Conservation (phyloP, 2,113 vertebrate genomes). For the Daubentonia madagascariensis region DNA sequence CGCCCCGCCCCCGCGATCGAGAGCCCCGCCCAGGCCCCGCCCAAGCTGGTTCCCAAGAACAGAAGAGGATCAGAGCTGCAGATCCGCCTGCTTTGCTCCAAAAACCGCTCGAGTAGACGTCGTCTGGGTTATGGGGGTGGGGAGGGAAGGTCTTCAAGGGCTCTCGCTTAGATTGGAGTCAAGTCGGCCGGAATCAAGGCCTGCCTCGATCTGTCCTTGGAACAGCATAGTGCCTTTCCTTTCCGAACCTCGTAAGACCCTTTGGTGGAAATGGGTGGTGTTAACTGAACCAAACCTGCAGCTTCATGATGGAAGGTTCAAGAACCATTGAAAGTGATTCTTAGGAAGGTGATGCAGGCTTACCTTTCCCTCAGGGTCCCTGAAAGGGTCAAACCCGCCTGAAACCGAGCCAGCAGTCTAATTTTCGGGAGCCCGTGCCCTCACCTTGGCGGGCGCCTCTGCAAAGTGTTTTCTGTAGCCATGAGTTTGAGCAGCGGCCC, state of each 20-base stretch:
- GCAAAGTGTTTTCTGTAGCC: not conserved
- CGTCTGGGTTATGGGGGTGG: rapidly evolving
- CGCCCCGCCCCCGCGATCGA: not conserved
- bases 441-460: not conserved
- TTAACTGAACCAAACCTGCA: not conserved
- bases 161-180: not conserved
- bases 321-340: not conserved
- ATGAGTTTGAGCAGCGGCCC: not conserved
- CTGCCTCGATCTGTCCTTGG: not conserved
- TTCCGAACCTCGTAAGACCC: not conserved
- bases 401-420: not conserved
- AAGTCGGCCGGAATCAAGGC: not conserved
- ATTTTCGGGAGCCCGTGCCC: not conserved
- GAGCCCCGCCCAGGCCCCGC: not conserved
- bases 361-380: not conserved
- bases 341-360: not conserved
- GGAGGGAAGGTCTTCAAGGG: not conserved
- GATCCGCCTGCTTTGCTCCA: not conserved
- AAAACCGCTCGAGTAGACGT: rapidly evolving
- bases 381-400: not conserved
- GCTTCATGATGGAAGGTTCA: not conserved
- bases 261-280: not conserved
- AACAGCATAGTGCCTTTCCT: not conserved
- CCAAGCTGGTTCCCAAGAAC: rapidly evolving
- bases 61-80: rapidly evolving